Conservation (phyloP, 1,140 invertebrate genomes). For the Drosophila nasuta region DNA sequence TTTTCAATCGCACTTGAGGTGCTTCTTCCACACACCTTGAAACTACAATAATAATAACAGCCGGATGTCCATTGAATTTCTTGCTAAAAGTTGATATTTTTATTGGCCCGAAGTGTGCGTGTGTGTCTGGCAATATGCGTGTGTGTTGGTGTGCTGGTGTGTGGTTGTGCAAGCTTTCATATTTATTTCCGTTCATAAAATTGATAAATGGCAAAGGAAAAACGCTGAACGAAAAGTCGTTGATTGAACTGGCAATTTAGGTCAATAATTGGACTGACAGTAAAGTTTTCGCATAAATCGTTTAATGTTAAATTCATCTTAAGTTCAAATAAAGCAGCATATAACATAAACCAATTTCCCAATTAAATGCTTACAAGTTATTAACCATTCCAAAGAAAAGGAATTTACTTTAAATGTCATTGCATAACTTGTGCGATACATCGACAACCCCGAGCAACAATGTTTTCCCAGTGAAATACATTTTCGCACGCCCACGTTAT, state of each 20-base stretch:
- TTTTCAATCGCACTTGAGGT: constrained; percentile 75
- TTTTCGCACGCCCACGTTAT: constrained; percentile 68
- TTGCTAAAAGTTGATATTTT: constrained; percentile 54
- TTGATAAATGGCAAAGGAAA: constrained; percentile 15
- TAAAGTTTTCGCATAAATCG: constrained; percentile 9
- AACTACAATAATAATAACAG: constrained; percentile 58
- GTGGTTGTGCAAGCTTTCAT: constrained; percentile 40
- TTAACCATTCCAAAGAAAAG: too few relatives aligned
- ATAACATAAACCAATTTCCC: too few relatives aligned
- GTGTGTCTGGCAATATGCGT: constrained; percentile 3
- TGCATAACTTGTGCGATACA: background rate
- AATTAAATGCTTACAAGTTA: too few relatives aligned
- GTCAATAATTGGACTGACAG: constrained; percentile 4
- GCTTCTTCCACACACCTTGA: constrained; percentile 61
- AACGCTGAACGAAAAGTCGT: constrained; percentile 3
- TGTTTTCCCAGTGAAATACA: constrained; percentile 16
- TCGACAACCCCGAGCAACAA: background rate
- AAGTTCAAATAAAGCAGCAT: too few relatives aligned
- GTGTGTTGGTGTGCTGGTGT: background rate
- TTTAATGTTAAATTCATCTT: background rate
- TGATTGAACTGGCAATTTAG: constrained; percentile 19
- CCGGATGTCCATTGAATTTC: constrained; percentile 71
- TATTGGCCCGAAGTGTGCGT: constrained; percentile 42
- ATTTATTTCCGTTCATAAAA: constrained; percentile 49
- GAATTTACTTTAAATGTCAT: background rate